phyloP scores from a whole-genome alignment of 2,888 invertebrate species.

The Drosophila atripex region DNA sequence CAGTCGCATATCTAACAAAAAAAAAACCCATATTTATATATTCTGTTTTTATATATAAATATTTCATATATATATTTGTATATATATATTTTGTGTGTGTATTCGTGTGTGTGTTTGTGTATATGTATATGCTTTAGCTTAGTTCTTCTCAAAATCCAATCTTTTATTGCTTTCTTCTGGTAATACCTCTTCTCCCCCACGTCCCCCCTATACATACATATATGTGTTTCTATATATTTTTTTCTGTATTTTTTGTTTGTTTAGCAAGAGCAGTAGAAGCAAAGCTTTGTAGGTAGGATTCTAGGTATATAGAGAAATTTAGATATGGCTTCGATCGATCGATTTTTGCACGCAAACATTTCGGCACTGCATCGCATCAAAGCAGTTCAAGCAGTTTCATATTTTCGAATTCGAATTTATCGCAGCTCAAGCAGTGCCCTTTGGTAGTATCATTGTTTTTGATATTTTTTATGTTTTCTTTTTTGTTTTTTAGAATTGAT shows the following conservation, averaged over 20 bases:
- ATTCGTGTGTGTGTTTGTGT: conserved; percentile 11
- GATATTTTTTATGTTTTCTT: neutral
- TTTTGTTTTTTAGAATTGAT: conserved; percentile 34
- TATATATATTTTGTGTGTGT: conserved; percentile 22
- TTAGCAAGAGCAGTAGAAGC: conserved; percentile 44
- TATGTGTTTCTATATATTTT: conserved; percentile 10
- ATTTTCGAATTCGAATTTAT: conserved; percentile 2
- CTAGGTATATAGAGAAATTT: conserved; percentile 45
- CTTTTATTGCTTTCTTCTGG: conserved; percentile 21
- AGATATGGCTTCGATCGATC: conserved; percentile 44
- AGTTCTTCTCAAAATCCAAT: conserved; percentile 20
- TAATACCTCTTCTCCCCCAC: conserved; percentile 7
- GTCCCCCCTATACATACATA: conserved; percentile 7
- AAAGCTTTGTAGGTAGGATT: conserved; percentile 47
- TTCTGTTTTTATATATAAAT: conserved; percentile 33
- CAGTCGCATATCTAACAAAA: conserved; percentile 72
- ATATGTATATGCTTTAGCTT: conserved; percentile 39
- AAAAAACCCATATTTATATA: conserved; percentile 51
- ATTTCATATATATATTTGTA: conserved; percentile 28
- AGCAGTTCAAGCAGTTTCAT: conserved; percentile 20
- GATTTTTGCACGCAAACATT: conserved; percentile 41
- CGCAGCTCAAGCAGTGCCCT: conserved; percentile 12
- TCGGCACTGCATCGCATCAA: conserved; percentile 27
- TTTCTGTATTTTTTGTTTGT: neutral
- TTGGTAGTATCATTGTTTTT: conserved; percentile 14